phyloP scores from a whole-genome alignment of 2,888 invertebrate genomes.

The Leptodirus hochenwartii region DNA sequence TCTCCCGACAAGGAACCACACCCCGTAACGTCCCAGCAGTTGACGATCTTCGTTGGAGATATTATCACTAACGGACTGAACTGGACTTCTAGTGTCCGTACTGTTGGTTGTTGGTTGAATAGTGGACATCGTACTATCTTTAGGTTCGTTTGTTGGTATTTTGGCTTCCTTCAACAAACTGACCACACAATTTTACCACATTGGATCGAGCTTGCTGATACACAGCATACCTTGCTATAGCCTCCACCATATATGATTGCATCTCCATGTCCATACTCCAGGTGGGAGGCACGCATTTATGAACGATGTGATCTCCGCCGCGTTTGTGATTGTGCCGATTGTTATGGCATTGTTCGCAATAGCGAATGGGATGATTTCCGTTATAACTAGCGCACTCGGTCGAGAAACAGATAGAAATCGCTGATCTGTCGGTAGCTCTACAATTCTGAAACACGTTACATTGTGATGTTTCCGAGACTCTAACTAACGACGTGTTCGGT shows the following conservation, averaged over 20 bases:
- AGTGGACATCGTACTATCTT: constrained; percentile 27
- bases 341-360: constrained; percentile 78
- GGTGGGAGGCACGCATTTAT: constrained; percentile 68
- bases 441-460: constrained; percentile 52
- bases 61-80: constrained; percentile 38
- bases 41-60: constrained; percentile 75
- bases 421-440: constrained; percentile 75
- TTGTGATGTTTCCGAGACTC: constrained; percentile 5
- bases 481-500: background rate
- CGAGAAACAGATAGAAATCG: constrained; percentile 91
- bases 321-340: constrained; percentile 74
- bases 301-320: constrained; percentile 80
- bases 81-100: constrained; percentile 24
- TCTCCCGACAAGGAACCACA: constrained; percentile 91
- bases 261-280: constrained; percentile 83
- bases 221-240: constrained; percentile 73
- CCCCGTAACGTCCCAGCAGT: constrained; percentile 83
- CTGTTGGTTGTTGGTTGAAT: constrained; percentile 18
- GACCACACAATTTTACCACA: constrained; percentile 13
- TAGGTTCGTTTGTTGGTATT: constrained; percentile 49
- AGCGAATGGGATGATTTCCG: constrained; percentile 88
- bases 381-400: constrained; percentile 94
- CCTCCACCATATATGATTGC: constrained; percentile 86
- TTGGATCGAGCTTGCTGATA: background rate
- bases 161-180: constrained; percentile 86